These are phyloP conservation scores for Enteromius paludinosus DNA, from an alignment of 2,797 vertebrate genomes.

Conservation along the genomic window DNA sequence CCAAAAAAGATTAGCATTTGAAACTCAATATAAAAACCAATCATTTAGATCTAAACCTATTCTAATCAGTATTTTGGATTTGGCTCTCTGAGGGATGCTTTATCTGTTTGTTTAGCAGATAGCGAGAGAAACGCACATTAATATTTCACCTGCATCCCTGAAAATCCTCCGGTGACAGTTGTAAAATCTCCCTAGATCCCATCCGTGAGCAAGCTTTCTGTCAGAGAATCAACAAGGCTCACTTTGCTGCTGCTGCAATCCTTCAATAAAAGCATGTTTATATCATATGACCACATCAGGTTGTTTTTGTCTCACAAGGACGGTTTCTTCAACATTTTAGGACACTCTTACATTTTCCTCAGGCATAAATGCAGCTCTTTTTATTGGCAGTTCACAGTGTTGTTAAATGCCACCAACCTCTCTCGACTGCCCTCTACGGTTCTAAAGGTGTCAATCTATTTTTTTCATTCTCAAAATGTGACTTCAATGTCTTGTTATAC, in stretches of 20 bases:
- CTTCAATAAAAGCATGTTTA: conserved; percentile 29
- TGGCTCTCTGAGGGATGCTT: not conserved
- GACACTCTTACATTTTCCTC: not conserved
- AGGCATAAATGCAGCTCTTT: not conserved
- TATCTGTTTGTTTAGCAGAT: conserved; percentile 17
- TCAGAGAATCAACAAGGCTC: conserved; percentile 34
- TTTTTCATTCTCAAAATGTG: not conserved
- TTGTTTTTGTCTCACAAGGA: conserved; percentile 6
- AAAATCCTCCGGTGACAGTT: conserved; percentile 15
- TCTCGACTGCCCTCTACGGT: not conserved
- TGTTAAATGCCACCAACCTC: not conserved
- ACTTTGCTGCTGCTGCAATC: conserved; percentile 2
- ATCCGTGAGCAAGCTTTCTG: conserved; percentile 34
- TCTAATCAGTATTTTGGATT: conserved; percentile 14
- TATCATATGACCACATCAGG: not conserved
- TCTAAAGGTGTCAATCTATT: conserved; percentile 4
- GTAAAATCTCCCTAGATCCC: conserved; percentile 34
- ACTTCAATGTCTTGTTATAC: not conserved
- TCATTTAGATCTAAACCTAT: not conserved
- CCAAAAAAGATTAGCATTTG: not conserved
- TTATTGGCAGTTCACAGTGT: not conserved
- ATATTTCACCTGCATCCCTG: conserved; percentile 35
- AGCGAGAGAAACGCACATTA: not conserved
- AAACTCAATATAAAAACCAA: not conserved
- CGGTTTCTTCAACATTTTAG: not conserved